Conservation (phyloP, 2,797 vertebrate genomes). For the Chelon auratus region DNA sequence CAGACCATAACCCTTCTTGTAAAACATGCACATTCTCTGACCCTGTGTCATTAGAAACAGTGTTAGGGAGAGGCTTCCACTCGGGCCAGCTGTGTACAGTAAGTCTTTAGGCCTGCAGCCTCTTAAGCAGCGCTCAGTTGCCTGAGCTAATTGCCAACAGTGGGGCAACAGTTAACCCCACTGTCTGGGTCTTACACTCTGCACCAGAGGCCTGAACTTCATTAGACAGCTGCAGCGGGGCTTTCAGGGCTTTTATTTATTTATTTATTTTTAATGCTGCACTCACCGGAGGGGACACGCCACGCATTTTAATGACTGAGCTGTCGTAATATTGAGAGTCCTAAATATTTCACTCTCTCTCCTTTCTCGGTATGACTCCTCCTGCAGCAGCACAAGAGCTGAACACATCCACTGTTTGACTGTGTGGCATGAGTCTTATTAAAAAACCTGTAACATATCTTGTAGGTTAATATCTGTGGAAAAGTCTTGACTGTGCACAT, state of each 20-base stretch:
- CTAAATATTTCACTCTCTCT: conserved; percentile 10
- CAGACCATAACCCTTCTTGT: conserved; percentile 62
- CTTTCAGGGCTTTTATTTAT: conserved; percentile 19
- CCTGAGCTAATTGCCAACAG: conserved; percentile 59
- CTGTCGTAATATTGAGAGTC: conserved; percentile 34
- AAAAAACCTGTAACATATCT: conserved; percentile 26
- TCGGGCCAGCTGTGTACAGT: conserved; percentile 23
- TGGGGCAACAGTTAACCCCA: conserved; percentile 47
- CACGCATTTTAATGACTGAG: conserved; percentile 67
- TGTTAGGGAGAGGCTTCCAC: conserved; percentile 30
- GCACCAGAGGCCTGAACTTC: conserved; percentile 69
- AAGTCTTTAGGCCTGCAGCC: conserved; percentile 27
- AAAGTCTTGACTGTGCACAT: conserved; percentile 15
- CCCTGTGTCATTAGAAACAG: conserved; percentile 56
- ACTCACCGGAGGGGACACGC: conserved; percentile 2
- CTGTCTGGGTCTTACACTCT: conserved; percentile 49
- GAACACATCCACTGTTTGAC: conserved; percentile 27
- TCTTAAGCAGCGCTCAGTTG: conserved; percentile 47
- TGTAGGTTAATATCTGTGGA: conserved; percentile 30
- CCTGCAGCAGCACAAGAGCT: conserved; percentile 8
- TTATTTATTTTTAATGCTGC: background rate
- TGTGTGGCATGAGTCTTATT: conserved; percentile 13
- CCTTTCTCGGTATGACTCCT: conserved; percentile 2
- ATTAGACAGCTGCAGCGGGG: conserved; percentile 63
- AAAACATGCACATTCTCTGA: conserved; percentile 56